phyloP scores from a whole-genome alignment of 2,797 vertebrate genomes.

The Acanthopagrus latus region DNA sequence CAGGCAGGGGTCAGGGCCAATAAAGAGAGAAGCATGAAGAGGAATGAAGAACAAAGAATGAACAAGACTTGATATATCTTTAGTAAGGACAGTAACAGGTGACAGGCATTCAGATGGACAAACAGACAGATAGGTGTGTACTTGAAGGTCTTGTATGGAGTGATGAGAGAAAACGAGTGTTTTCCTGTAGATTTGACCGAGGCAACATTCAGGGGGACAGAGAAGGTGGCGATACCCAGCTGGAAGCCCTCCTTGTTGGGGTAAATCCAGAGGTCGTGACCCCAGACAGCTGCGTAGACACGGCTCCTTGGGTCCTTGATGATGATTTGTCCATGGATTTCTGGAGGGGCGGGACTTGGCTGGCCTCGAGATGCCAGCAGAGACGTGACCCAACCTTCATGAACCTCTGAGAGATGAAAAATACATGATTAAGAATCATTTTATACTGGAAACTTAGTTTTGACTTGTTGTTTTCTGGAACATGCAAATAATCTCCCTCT shows the following conservation, averaged over 20 bases:
- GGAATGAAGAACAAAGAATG: not conserved
- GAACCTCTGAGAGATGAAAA: slow-evolving; percentile 70
- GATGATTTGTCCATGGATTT: slow-evolving; percentile 75
- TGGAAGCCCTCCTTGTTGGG: slow-evolving; percentile 82
- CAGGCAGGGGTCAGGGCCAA: not conserved
- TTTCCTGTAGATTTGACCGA: slow-evolving; percentile 73
- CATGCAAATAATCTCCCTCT: no score
- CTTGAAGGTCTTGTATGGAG: slow-evolving; percentile 84
- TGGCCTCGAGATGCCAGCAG: slow-evolving; percentile 76
- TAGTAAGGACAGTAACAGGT: not conserved
- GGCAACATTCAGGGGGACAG: slow-evolving; percentile 82
- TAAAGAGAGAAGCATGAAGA: no score
- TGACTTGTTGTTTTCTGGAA: not conserved
- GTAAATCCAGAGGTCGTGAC: slow-evolving; percentile 85
- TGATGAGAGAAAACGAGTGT: slow-evolving; percentile 80
- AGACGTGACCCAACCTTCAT: slow-evolving; percentile 81
- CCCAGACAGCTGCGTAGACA: slow-evolving; percentile 76
- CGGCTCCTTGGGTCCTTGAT: slow-evolving; percentile 79
- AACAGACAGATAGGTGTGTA: slow-evolving; percentile 17
- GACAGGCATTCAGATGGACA: not conserved
- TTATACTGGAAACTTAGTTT: not conserved
- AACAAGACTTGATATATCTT: not conserved
- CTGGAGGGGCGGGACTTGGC: slow-evolving; percentile 60
- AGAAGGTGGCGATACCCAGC: slow-evolving; percentile 81
- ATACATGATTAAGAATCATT: not conserved